Percentiles rank a stretch among this genome's conserved stretches.
phyloP scores from a whole-genome alignment of 2,797 vertebrate genomes.

The Hipposideros larvatus region DNA sequence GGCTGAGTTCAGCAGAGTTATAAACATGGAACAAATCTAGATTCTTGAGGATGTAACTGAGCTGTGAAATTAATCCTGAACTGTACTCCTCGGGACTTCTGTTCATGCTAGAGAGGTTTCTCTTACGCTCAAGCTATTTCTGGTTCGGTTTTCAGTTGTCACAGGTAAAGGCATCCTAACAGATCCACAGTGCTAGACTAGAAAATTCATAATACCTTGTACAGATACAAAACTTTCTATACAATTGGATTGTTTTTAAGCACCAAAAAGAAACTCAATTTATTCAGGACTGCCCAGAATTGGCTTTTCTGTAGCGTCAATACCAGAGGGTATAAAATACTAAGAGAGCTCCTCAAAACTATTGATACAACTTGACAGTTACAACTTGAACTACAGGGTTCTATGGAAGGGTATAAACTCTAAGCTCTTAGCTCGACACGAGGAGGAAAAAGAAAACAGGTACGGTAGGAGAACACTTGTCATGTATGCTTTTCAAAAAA shows the following conservation, averaged over 20 bases:
- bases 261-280: constrained; percentile 4
- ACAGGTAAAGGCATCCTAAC: constrained; percentile 29
- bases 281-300: constrained; percentile 13
- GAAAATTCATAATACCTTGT: background rate
- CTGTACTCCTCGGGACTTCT: background rate
- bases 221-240: constrained; percentile 12
- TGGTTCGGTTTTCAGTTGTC: constrained; percentile 20
- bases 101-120: background rate
- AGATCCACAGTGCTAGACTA: background rate
- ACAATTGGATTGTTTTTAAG: constrained; percentile 4
- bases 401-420: background rate
- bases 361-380: background rate
- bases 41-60: background rate
- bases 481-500: constrained; percentile 17
- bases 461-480: background rate
- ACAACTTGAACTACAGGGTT: background rate
- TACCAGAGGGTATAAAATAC: constrained; percentile 4
- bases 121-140: constrained; percentile 20
- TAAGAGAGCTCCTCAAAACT: background rate
- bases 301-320: background rate
- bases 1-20: background rate
- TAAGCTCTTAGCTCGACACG: background rate
- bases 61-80: constrained; percentile 47
- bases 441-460: background rate
- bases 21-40: constrained; percentile 47